phyloP scores from a whole-genome alignment of 2,888 invertebrate species.

The Lepidocyrtoides sp. region DNA sequence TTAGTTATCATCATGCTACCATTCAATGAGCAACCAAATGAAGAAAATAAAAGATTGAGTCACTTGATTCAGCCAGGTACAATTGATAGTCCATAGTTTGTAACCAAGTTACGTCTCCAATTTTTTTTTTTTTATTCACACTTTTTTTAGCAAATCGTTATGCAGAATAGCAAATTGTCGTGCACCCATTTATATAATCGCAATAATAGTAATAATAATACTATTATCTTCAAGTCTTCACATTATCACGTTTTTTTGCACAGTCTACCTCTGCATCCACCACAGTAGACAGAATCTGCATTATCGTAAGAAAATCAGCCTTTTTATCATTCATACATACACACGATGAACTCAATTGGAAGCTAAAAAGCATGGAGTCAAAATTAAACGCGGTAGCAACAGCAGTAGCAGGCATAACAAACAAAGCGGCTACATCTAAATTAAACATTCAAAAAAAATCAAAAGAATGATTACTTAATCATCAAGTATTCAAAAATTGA shows the following conservation, averaged over 20 bases:
- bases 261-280: neutral
- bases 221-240: constrained; percentile 21
- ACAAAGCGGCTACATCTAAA: constrained; percentile 1
- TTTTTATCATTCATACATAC: neutral
- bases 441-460: neutral
- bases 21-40: constrained; percentile 16
- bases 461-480: constrained; percentile 9
- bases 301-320: neutral
- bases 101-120: too few species aligned
- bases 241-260: neutral
- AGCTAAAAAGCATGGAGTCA: neutral
- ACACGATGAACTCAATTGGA: neutral
- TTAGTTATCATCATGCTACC: neutral
- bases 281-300: neutral
- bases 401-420: neutral
- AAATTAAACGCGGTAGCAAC: constrained; percentile 1
- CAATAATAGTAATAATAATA: constrained; percentile 13
- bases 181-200: constrained; percentile 59
- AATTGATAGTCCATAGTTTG: too few species aligned
- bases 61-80: constrained; percentile 23
- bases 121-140: too few species aligned
- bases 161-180: too few species aligned
- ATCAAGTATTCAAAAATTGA: neutral
- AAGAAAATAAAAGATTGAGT: constrained; percentile 38
- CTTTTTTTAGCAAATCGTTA: too few species aligned